phyloP scores from a whole-genome alignment of 2,888 invertebrate genomes.

The Eilema depressum region DNA sequence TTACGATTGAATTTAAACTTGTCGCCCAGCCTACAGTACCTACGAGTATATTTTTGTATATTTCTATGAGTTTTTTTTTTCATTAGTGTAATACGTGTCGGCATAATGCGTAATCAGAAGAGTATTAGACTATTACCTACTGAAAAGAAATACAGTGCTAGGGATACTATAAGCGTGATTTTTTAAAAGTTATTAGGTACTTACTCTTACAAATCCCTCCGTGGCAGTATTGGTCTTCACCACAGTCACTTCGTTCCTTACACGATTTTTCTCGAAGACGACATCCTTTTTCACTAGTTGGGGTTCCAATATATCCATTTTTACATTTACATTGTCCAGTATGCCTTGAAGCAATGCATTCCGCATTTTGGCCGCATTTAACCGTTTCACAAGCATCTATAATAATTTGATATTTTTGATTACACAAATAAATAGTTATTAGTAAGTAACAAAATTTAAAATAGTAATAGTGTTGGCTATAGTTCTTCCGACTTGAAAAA shows the following conservation, averaged over 20 bases:
- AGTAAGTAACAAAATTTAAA: neutral
- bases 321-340: conserved; percentile 92
- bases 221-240: conserved; percentile 93
- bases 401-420: neutral
- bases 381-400: conserved; percentile 92
- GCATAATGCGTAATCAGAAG: too few relatives aligned
- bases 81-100: neutral
- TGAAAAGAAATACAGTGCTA: too few relatives aligned
- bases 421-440: too few relatives aligned
- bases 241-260: conserved; percentile 90
- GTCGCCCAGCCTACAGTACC: too few relatives aligned
- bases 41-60: too few relatives aligned
- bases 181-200: conserved; percentile 11
- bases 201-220: conserved; percentile 93
- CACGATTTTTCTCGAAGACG: conserved; percentile 92
- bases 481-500: neutral
- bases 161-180: neutral
- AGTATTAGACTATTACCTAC: too few relatives aligned
- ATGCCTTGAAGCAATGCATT: conserved; percentile 93
- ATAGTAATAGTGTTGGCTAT: neutral
- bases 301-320: conserved; percentile 92
- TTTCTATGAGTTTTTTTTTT: too few relatives aligned
- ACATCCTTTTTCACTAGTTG: conserved; percentile 91
- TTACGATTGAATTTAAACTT: too few relatives aligned
- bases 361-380: conserved; percentile 93